phyloP scores from a whole-genome alignment of 2,113 vertebrate genomes.

The Upupa epops region DNA sequence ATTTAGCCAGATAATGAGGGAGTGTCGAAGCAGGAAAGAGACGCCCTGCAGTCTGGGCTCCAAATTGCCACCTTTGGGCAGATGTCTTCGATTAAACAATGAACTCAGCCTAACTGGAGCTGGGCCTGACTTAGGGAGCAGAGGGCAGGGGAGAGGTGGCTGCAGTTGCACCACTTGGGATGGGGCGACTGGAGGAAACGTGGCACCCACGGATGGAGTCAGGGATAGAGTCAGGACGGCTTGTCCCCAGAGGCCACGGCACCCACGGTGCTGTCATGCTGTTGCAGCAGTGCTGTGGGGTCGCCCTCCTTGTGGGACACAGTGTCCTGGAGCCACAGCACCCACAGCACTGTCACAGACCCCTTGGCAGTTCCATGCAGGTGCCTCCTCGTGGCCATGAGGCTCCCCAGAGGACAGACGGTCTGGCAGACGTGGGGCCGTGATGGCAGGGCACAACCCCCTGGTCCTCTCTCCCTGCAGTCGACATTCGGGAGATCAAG shows the following conservation, averaged over 20 bases:
- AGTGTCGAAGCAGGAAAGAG: conserved; percentile 37
- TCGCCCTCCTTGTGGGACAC: fast-evolving
- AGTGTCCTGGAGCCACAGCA: too few species aligned
- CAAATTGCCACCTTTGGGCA: conserved; percentile 35
- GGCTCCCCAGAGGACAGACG: background rate
- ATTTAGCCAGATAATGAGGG: conserved; percentile 56
- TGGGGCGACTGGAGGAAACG: background rate
- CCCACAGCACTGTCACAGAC: background rate
- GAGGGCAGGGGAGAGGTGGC: background rate
- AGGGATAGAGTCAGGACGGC: fast-evolving
- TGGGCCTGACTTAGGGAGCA: background rate
- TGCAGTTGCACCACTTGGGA: background rate
- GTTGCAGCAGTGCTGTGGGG: too few species aligned
- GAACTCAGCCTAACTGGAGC: background rate
- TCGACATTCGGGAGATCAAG: conserved; percentile 87
- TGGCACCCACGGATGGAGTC: background rate
- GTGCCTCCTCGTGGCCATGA: too few species aligned
- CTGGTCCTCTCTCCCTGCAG: conserved; percentile 47
- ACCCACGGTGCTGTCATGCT: background rate
- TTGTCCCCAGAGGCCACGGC: background rate
- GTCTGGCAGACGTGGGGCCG: fast-evolving
- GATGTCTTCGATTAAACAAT: conserved; percentile 3
- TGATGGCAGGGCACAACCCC: background rate
- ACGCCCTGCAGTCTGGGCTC: conserved; percentile 11
- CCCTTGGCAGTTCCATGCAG: background rate